Percentiles rank a stretch among this genome's conserved stretches.
Conservation (phyloP, 2,113 vertebrate species). For the Muscicapa adusta region DNA sequence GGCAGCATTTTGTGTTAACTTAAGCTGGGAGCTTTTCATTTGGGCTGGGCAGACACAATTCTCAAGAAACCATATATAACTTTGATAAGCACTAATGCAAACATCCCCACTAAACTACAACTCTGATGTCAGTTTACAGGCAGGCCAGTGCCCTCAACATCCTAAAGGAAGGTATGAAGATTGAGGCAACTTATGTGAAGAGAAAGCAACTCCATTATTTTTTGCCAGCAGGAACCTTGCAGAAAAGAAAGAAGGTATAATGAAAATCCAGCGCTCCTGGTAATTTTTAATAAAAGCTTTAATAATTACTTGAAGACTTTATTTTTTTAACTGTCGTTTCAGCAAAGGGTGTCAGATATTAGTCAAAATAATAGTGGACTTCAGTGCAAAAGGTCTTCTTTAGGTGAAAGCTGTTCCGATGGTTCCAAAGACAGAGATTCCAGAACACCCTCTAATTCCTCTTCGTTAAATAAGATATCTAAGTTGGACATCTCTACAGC, state of each 20-base stretch:
- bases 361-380: constrained; percentile 77
- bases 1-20: background rate
- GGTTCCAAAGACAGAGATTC: constrained; percentile 82
- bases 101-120: background rate
- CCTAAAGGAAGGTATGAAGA: constrained; percentile 95
- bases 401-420: constrained; percentile 81
- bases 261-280: background rate
- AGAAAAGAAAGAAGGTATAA: constrained; percentile 91
- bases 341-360: constrained; percentile 83
- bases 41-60: background rate
- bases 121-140: constrained; percentile 83
- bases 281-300: background rate
- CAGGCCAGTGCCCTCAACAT: constrained; percentile 94
- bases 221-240: constrained; percentile 87
- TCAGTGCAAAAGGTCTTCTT: constrained; percentile 80
- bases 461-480: constrained; percentile 67
- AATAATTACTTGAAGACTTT: background rate
- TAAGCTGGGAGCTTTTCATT: background rate
- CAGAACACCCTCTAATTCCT: constrained; percentile 79
- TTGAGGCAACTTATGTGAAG: constrained; percentile 93
- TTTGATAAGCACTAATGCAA: background rate
- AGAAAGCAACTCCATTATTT: constrained; percentile 94
- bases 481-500: constrained; percentile 67
- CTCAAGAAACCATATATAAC: background rate
- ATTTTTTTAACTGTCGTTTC: constrained; percentile 31